Evolutionary conservation across 2,888 invertebrate species (phyloP), one percentile per base, ranked within the genome.

Genomic region (Drymonia ruficornis): DNA sequence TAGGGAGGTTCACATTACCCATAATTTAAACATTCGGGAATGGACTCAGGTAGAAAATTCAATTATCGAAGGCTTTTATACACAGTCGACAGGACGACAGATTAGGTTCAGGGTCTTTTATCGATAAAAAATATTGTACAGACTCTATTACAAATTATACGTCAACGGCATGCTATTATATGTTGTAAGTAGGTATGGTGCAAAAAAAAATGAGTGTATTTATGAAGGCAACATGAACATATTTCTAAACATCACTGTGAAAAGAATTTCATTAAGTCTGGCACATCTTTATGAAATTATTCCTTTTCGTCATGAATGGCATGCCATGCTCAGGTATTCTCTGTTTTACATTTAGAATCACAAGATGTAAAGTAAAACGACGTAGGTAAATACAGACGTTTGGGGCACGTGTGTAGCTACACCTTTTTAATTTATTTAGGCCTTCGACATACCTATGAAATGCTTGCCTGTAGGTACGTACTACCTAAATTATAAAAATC

Each of bases 21-120:
- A 59, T 59, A 46, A 52, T 50, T 59, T 59, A 50, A 28, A 34
- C 49, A 53, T 51, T 57, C 23, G 46, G 36, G n/a, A 18, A 29
- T 16, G 46, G 9, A 29, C 29, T 29, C 3, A 0, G 1, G 43
- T 43, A 16, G 16, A 46, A 3, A 46, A 29, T 29, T 29, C 28
- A 48, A 53, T 57, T 49, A 50, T 47, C 18, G 47, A 16, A n/a
- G 11, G 19, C 43, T 43, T 43, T 43, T 43, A 19, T 13, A 19
- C 18, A 7, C 43, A 42, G 3, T 42, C n/a, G 12, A 43, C 23
- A 19, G 12, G 3, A 18, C n/a, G 12, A 43, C 23, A 19, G 12
- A 42, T n/a, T 42, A 18, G 18, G 3, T 18, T 15, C 15, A 15
- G 16, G 18, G 11, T 42, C 18, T 4, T 18, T 18, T 42, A 18